phyloP scores from a whole-genome alignment of 2,113 vertebrate genomes.

The Nesogale talazaci region DNA sequence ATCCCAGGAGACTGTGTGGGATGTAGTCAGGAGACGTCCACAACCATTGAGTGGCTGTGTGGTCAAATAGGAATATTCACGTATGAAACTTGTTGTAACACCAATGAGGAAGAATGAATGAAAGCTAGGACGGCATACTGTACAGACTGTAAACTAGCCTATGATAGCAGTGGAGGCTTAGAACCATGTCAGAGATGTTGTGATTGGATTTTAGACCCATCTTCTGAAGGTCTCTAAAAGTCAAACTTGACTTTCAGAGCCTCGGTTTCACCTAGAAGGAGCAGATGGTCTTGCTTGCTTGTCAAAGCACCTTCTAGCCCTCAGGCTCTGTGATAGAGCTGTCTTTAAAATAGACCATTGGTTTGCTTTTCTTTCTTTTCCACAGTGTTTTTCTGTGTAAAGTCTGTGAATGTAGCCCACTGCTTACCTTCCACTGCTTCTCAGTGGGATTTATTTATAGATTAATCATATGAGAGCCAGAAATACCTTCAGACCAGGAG shows the following conservation, averaged over 20 bases:
- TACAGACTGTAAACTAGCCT: neutral
- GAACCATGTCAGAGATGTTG: neutral
- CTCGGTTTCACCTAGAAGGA: neutral
- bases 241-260: conserved; percentile 15
- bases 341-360: conserved; percentile 29
- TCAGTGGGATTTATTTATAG: conserved; percentile 72
- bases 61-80: neutral
- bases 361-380: neutral
- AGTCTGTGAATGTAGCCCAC: conserved; percentile 32
- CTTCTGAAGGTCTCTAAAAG: conserved; percentile 13
- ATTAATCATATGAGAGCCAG: conserved; percentile 68
- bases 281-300: neutral
- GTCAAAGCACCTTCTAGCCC: neutral
- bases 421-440: conserved; percentile 61
- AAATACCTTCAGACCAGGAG: conserved; percentile 78
- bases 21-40: neutral
- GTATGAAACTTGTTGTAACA: neutral
- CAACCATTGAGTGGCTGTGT: neutral
- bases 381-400: conserved; percentile 17
- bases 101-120: neutral
- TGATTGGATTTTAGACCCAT: neutral
- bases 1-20: neutral
- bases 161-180: neutral
- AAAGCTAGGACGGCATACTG: neutral
- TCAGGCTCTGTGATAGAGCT: neutral